Evolutionary conservation across 2,797 vertebrate genomes (phyloP).

Genomic region (Florisuga fusca): DNA sequence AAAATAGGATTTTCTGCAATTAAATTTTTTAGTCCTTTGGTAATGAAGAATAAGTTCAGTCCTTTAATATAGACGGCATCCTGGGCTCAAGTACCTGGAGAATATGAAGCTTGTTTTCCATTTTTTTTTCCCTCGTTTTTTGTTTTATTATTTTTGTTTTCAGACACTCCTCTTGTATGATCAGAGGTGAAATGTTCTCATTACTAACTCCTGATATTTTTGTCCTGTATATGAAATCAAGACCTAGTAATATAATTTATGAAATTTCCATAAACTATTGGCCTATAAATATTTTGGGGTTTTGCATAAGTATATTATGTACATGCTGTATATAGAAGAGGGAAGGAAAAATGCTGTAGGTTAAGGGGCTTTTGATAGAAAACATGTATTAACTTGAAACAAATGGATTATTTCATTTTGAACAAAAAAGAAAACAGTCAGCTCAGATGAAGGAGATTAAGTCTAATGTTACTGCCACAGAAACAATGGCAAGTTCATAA

Average conservation of each 20-base stretch:
- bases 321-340: background rate
- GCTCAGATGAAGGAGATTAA: background rate
- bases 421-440: background rate
- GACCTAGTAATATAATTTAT: background rate
- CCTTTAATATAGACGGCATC: background rate
- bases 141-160: background rate
- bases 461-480: background rate
- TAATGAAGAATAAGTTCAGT: background rate
- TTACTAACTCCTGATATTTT: background rate
- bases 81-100: background rate
- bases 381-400: background rate
- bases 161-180: accelerated
- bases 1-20: background rate
- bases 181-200: background rate
- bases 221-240: background rate
- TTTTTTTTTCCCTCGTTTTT: background rate
- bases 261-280: background rate
- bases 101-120: background rate
- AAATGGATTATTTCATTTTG: background rate
- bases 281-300: background rate
- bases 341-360: background rate
- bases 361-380: background rate
- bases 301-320: background rate
- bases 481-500: background rate
- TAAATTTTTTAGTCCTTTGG: background rate